A percentile compares a stretch with the other conserved stretches of the same genome.
phyloP scores from a whole-genome alignment of 2,888 invertebrate species.

The Diabrotica balteata region DNA sequence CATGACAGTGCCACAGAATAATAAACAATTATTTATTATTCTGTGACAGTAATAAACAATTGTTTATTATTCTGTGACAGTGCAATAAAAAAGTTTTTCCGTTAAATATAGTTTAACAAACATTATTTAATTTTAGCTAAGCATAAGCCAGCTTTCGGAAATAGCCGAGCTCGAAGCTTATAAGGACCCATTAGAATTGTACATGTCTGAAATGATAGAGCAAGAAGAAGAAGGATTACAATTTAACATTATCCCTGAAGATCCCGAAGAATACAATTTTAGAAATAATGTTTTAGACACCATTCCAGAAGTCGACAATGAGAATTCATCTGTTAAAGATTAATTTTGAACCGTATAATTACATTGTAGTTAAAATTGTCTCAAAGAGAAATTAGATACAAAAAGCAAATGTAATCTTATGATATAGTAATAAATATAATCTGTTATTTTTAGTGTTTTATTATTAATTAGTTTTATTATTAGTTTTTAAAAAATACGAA shows the following conservation, averaged over 20 bases:
- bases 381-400: too few species aligned
- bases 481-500: too few species aligned
- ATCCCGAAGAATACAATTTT: conserved; percentile 22
- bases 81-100: neutral
- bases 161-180: conserved; percentile 4
- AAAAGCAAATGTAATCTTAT: too few species aligned
- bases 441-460: too few species aligned
- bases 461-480: too few species aligned
- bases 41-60: too few species aligned
- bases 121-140: neutral
- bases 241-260: conserved; percentile 7
- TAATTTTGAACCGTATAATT: conserved; percentile 1
- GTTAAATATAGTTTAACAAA: neutral
- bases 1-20: neutral
- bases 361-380: too few species aligned
- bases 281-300: conserved; percentile 34
- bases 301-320: conserved; percentile 36
- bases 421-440: too few species aligned
- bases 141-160: neutral
- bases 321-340: conserved; percentile 30
- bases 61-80: too few species aligned
- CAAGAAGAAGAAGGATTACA: conserved; percentile 18
- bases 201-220: conserved; percentile 29
- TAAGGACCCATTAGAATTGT: conserved; percentile 30
- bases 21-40: too few species aligned